Evolutionary conservation across 2,113 vertebrate genomes (phyloP), one percentile per base, ranked within the genome.

Genomic region (Cairina moschata): DNA sequence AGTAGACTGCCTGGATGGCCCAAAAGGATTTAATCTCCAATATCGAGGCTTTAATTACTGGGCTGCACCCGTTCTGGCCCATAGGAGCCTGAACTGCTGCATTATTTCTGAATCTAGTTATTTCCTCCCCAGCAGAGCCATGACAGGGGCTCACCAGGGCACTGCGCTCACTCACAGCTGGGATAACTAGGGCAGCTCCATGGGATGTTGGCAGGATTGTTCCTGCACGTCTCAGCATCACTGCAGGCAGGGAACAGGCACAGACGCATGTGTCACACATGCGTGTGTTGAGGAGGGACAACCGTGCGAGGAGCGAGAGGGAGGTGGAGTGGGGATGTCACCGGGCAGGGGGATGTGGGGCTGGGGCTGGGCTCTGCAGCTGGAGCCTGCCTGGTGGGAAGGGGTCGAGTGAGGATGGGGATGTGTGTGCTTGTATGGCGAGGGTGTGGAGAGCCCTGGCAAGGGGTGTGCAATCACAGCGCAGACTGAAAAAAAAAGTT

Each of bases 121-220:
- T 68, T 90, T 48, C 32, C 23, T 92, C 79, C 54, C 56, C 17
- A 87, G 91, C 60, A 55, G 91, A 75, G 74, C 76, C 0, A 4
- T 72, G 0, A 59, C 23, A 25, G 76, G 82, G 73, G 59, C 75
- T 48, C 1, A 3, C 63, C 38, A 17, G 77, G 87, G 81, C 84
- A 77, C 76, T 54, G 88, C 32, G 9, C 17, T 25, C 23, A 73
- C 48, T 88, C 67, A 1, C 83, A 89, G 86, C 89, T 86, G 77
- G 80, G 18, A 50, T 81, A 96, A 90, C 89, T 76, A 92, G 94
- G 88, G 88, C 88, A 95, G 88, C 75, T 18, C 83, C 31, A 80
- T 16, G 0, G 83, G 91, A 83, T 17, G 86, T 58, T 76, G 58
- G 46, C 22, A 31, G 20, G 62, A 83, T 52, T 52, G 29, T 11